Base-by-base conservation (phyloP, 1,140 invertebrate species). In the Aleiodes sp. region DNA sequence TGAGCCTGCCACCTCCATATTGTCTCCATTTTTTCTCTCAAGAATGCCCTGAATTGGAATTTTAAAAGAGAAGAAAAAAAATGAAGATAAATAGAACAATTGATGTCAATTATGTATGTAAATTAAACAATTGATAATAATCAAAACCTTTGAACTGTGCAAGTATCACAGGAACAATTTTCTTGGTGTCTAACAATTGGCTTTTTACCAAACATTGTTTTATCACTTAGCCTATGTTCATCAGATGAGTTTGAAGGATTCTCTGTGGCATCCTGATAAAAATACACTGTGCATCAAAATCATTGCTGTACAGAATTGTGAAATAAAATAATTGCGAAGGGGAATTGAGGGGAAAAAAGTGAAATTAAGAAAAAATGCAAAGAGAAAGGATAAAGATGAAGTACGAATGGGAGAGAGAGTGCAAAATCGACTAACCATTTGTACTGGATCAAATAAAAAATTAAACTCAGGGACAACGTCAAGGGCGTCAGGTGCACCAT, bases 1-100 rank as follows among this genome's bases (percentile, higher is more conserved):
- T 87, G 80, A 57, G 84, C 83, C 71, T 88, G 88, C 63, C 89
- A 80, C 39, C 86, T 84, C 64, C 86, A 80, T 21, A 86, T 86
- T 67, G 88, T 87, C 57, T 86, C 79, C 26, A 88, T 75, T 73
- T 88, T 87, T 57, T 88, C 85, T 14, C 76, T 78, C 56, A 82
- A 80, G 9, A 82, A 66, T 64, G 82, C 78, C 75, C 86, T 87
- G 35, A 8, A 62, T 60, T 61, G 16, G 6, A 60, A 67, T 21
- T 63, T 1, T 66, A 65, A 65, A 33, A 73, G 68, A 62, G 8
- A 31, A 33, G 62, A 63, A 39, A 19, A 26, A 1, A 21, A 57
- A 63, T 24, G 12, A 71, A 35, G 10, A n/a, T 46, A 8, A 69
- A n/a, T n/a, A 41, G 39, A 12, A 41, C n/a, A 33, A 33, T 33